Percentiles rank a stretch among this genome's conserved stretches.
phyloP scores from a whole-genome alignment of 2,797 vertebrate species.

The Takifugu ocellatus region DNA sequence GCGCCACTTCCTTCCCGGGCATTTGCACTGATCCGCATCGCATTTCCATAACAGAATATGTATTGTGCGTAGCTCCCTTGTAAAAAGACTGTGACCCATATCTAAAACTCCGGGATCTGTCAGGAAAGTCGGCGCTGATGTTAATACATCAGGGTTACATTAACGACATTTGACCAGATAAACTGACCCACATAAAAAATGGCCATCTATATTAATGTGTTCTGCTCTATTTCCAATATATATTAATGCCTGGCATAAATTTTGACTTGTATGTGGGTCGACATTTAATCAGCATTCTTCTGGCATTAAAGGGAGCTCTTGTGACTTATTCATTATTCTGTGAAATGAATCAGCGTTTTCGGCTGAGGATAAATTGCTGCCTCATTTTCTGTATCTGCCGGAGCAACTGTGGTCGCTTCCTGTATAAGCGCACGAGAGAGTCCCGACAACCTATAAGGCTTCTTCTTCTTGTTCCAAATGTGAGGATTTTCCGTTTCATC shows the following conservation, averaged over 20 bases:
- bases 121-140: slow-evolving; percentile 24
- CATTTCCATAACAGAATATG: slow-evolving; percentile 13
- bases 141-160: slow-evolving; percentile 45
- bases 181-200: slow-evolving; percentile 62
- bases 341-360: slow-evolving; percentile 16
- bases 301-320: slow-evolving; percentile 52
- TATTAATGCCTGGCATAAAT: slow-evolving; percentile 75
- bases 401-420: not conserved
- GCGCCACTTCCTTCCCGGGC: not conserved
- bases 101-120: slow-evolving; percentile 14
- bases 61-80: not conserved
- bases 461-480: slow-evolving; percentile 1
- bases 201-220: slow-evolving; percentile 77
- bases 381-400: slow-evolving; percentile 28
- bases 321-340: slow-evolving; percentile 69
- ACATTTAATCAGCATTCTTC: slow-evolving; percentile 63
- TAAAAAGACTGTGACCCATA: slow-evolving; percentile 19
- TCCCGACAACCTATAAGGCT: not conserved
- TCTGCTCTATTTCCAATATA: slow-evolving; percentile 69
- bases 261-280: slow-evolving; percentile 48
- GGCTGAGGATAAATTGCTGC: slow-evolving; percentile 50
- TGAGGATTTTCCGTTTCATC: slow-evolving; percentile 22
- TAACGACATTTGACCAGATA: slow-evolving; percentile 59
- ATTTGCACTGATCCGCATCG: slow-evolving; percentile 1
- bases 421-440: no score